Evolutionary conservation across 1,140 invertebrate genomes (phyloP).

Genomic region (Scaptodrosophila lebanonensis): DNA sequence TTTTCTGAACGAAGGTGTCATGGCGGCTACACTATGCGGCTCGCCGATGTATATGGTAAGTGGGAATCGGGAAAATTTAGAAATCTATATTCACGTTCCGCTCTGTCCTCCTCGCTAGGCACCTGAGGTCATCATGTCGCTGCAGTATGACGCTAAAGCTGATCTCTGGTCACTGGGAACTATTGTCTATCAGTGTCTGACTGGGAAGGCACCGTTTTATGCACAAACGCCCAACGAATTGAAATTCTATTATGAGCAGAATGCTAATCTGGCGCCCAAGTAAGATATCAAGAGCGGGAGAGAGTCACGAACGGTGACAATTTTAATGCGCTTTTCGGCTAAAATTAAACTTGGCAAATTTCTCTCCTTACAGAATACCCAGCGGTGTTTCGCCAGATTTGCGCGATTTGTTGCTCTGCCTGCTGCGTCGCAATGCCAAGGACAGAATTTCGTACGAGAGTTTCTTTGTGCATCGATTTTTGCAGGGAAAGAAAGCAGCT

Average conservation of each 20-base stretch:
- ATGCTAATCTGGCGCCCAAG: constrained; percentile 96
- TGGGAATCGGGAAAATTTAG: too few species aligned
- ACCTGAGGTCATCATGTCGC: constrained; percentile 99
- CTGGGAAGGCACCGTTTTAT: constrained; percentile 98
- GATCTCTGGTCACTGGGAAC: constrained; percentile 99
- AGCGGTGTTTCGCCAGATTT: constrained; percentile 93
- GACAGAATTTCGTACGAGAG: constrained; percentile 97
- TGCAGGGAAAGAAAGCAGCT: constrained; percentile 82
- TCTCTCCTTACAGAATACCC: constrained; percentile 86
- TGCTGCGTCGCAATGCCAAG: constrained; percentile 94
- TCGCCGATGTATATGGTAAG: constrained; percentile 99
- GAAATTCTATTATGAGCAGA: constrained; percentile 98
- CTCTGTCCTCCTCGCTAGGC: constrained; percentile 80
- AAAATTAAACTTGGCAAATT: too few species aligned
- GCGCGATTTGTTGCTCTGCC: constrained; percentile 89
- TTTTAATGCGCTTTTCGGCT: background rate
- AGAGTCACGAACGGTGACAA: too few species aligned
- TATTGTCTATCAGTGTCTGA: constrained; percentile 99
- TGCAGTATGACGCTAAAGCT: constrained; percentile 99
- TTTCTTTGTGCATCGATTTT: constrained; percentile 95
- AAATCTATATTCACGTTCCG: background rate
- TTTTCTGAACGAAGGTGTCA: constrained; percentile 98
- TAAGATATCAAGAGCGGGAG: constrained; percentile 80
- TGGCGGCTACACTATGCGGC: constrained; percentile 99
- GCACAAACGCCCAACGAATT: constrained; percentile 98